Percentiles rank a stretch among this genome's conserved stretches.
phyloP scores from a whole-genome alignment of 2,888 invertebrate species.

The Cremastobaeus sp. region DNA sequence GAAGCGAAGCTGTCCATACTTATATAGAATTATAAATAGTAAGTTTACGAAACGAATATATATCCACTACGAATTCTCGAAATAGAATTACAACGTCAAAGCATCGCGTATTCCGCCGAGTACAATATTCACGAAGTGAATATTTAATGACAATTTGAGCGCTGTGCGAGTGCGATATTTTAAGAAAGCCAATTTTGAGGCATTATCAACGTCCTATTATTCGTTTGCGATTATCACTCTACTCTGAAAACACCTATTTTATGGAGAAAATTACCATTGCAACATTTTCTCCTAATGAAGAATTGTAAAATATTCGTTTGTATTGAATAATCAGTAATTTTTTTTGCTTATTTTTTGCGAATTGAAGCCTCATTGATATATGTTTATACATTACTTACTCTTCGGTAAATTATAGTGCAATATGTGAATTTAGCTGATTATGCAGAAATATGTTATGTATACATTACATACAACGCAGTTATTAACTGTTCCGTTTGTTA shows the following conservation, averaged over 20 bases:
- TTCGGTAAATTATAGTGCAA: conserved; percentile 3
- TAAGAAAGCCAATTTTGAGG: conserved; percentile 1
- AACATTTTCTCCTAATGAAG: no score
- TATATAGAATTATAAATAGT: conserved; percentile 32
- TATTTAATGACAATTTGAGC: conserved; percentile 9
- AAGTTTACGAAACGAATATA: conserved; percentile 12
- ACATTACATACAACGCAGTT: conserved; percentile 8
- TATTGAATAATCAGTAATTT: no score
- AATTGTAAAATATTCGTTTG: no score
- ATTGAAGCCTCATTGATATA: no score
- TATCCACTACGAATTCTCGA: conserved; percentile 4
- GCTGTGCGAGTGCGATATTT: conserved; percentile 1
- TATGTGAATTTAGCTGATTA: conserved; percentile 21
- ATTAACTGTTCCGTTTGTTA: conserved; percentile 21
- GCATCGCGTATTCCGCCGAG: conserved; percentile 1
- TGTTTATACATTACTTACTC: no score
- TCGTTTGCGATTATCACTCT: no score
- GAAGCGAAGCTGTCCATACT: not conserved
- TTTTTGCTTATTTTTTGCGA: no score
- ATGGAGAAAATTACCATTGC: no score
- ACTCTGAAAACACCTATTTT: no score
- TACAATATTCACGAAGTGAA: conserved; percentile 25
- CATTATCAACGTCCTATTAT: not conserved
- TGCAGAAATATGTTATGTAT: conserved; percentile 6
- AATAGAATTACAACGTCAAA: conserved; percentile 19